Conservation (phyloP, 2,888 invertebrate species). For the Stratiomys singularior region DNA sequence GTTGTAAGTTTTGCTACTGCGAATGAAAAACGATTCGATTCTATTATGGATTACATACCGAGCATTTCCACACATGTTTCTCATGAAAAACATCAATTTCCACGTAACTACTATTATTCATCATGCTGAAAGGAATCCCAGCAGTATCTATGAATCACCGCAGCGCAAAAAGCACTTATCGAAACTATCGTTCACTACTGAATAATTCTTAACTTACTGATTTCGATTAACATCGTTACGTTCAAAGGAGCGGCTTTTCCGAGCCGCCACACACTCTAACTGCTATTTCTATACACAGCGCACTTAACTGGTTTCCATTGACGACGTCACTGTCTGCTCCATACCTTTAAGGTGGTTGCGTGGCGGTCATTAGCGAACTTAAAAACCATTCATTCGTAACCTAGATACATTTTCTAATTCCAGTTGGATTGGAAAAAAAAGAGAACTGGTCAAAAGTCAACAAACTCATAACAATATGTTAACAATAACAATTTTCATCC, state of each 20-base stretch:
- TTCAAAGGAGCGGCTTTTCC: constrained; percentile 21
- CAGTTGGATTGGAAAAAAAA: constrained; percentile 10
- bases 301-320: constrained; percentile 33
- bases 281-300: neutral
- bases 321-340: constrained; percentile 11
- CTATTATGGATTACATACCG: neutral
- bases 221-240: neutral
- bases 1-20: too few relatives aligned
- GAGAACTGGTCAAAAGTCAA: constrained; percentile 16
- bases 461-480: constrained; percentile 2
- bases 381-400: constrained; percentile 24
- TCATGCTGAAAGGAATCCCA: constrained; percentile 7
- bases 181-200: neutral
- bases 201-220: neutral
- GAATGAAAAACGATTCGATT: too few relatives aligned
- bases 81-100: neutral
- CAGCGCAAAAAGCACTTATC: constrained; percentile 5
- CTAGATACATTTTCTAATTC: constrained; percentile 23
- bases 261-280: neutral
- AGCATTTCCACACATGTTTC: neutral
- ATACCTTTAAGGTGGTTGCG: neutral
- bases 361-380: neutral
- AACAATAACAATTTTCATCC: neutral
- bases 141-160: constrained; percentile 1
- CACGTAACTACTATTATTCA: constrained; percentile 11